Evolutionary conservation across 2,888 invertebrate genomes (phyloP), one percentile per base, ranked within the genome.

Genomic region (Timema podura): DNA sequence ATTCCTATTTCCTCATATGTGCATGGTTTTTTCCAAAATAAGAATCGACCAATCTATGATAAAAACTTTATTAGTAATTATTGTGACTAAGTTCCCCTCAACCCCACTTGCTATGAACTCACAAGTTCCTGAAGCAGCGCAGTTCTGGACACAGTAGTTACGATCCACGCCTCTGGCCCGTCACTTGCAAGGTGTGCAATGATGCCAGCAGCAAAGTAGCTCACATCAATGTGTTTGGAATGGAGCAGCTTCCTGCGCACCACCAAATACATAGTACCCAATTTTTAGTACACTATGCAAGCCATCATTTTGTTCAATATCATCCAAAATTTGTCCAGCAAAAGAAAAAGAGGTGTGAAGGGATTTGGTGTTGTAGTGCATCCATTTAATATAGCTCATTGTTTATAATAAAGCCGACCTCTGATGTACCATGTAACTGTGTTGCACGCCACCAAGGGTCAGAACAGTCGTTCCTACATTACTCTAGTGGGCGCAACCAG

Each of bases 191-290:
- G 78, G 79, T 90, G 89, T 10, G 89, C 88, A n/a, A 89, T 84
- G 71, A 90, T 89, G 5, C 89, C 90, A 16, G 89, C 89, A 13
- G 90, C 89, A 79, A 91, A 91, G 78, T 90, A 91, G 75, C 88
- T 86, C 11, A 88, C 87, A 74, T 88, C 88, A 72, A 91, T 90
- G 76, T 88, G 87, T 66, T 84, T 81, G 0, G 89, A 89, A 75
- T 85, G 82, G 73, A 88, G 79, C 54, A 88, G 79, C 76, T 77
- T 73, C 76, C 79, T 79, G 73, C 15, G 73, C 76, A 75, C 61
- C 76, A 51, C 16, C 16, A 59, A 59, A 59, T 59, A 59, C 51
- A 66, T 49, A 6, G 5, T 44, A 49, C 16, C 11, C 30, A 10
- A 30, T 10, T 16, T 48, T n/a, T 49, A 66, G 2, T 10, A 66